Conservation (phyloP, 1,140 invertebrate genomes). For the Pteromalus puparum region DNA sequence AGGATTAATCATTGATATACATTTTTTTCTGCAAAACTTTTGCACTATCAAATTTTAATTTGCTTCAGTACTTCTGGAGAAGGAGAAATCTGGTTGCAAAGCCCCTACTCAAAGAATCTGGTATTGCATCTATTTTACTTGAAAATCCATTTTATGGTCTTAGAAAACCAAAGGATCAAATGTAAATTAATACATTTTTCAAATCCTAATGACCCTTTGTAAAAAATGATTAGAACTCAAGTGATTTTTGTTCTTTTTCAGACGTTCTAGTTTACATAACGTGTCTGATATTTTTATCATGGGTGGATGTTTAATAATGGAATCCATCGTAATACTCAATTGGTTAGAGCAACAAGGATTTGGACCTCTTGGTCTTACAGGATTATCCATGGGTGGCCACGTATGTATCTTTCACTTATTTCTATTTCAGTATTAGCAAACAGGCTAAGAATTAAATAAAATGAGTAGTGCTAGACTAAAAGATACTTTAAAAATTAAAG, state of each 20-base stretch:
- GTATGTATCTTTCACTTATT: slow-evolving; percentile 77
- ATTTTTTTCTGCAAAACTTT: background rate
- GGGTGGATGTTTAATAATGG: slow-evolving; percentile 97
- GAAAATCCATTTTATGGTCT: slow-evolving; percentile 99
- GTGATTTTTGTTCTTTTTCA: slow-evolving; percentile 69
- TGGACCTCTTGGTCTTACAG: slow-evolving; percentile 94
- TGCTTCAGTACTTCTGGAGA: slow-evolving; percentile 91
- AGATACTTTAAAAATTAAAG: background rate
- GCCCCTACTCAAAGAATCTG: slow-evolving; percentile 91
- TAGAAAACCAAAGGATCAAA: slow-evolving; percentile 93
- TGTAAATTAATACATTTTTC: slow-evolving; percentile 77
- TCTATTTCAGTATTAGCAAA: background rate
- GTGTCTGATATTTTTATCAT: slow-evolving; percentile 99
- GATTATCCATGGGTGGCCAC: slow-evolving; percentile 99
- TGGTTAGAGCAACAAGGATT: slow-evolving; percentile 93
- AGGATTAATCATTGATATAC: background rate
- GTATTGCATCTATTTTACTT: slow-evolving; percentile 94
- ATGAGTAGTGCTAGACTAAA: no score
- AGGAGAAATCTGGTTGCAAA: slow-evolving; percentile 92
- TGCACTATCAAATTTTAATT: slow-evolving; percentile 23
- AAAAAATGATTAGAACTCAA: background rate
- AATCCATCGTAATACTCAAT: slow-evolving; percentile 93
- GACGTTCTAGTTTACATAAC: slow-evolving; percentile 94
- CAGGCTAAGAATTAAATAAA: background rate
- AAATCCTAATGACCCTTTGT: background rate